Evolutionary conservation across 2,888 invertebrate genomes (phyloP), one percentile per base, ranked within the genome.

Genomic region (Gortyna flavago): DNA sequence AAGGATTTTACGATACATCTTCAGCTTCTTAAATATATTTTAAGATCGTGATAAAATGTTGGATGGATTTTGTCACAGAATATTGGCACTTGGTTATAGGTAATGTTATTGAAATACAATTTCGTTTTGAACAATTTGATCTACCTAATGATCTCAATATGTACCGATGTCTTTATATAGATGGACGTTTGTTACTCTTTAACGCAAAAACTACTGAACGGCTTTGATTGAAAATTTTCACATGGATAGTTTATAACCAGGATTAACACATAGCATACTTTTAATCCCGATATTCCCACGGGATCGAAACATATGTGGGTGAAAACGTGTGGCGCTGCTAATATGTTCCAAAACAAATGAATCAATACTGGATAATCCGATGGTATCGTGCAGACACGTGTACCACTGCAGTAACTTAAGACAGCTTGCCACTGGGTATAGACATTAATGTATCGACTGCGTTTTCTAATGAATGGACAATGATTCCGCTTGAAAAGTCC

Each of bases 1-100:
- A 85, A 61, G 57, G 35, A 51, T 73, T 85, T 71, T 66, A 77
- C 80, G 84, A 81, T 67, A 62, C 51, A 13, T 62, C 70, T 67
- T 51, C 29, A 48, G 48, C 57, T 70, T 67, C 51, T 35, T 61
- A 59, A 61, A 48, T 81, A 25, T 73, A 44, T 82, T 70, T 71
- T 64, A 61, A 77, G 59, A 73, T 72, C 59, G 62, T 32, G 61
- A 85, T 77, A 75, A 80, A 75, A 70, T 67, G 9, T 29, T 67
- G 16, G 13, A 66, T 69, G 48, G 54, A 35, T 69, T 66, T 73
- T 48, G n/a, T 35, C 66, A 57, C 16, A 21, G 16, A 51, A 81
- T 79, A 79, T 72, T 54, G 16, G 16, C 51, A 38, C 59, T 21
- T 65, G 25, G n/a, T 54, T 48, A 29, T n/a, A 32, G 38, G 21